Evolutionary conservation across 2,113 vertebrate species (phyloP), one percentile per base, ranked within the genome.

Genomic region (Poeciliopsis turrubarensis): DNA sequence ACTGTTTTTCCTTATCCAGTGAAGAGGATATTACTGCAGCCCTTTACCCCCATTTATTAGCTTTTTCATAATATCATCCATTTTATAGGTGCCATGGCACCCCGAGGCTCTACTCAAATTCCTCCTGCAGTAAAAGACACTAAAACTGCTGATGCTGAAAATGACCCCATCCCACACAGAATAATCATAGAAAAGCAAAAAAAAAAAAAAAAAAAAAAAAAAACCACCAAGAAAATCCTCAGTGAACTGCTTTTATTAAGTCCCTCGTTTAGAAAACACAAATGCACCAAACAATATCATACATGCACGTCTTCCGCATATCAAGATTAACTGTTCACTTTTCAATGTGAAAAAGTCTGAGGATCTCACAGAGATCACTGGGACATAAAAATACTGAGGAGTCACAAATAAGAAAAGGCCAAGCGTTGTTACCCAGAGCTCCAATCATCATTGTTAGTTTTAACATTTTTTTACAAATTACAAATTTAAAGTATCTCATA

Each of bases 241-340:
- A 87, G 76, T 91, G 87, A 90, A 88, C 83, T 77, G 86, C 87
- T 93, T 93, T 91, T 92, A 91, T 91, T 93, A 93, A 91, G 77
- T 83, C 75, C 83, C 84, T 91, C 83, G 74, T 88, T 92, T 93
- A 92, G 78, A 93, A 93, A 93, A 93, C 91, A 93, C 89, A 86
- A 90, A 93, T 93, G 88, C 92, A 93, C 92, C 85, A 92, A 91
- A 93, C 92, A 4, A 92, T 93, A 92, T 92, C 77, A 78, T 90
- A 91, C 92, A 93, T 93, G 92, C 92, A 93, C 90, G 82, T 88
- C 81, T 92, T 92, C 89, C 90, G 88, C 91, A 82, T 90, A 84
- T 90, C 89, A 84, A 92, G 89, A 92, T 92, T 90, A 84, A 89
- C 86, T 89, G 85, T 91, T 83, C 85, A 89, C 92, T 89, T 93